Evolutionary conservation across 1,140 invertebrate species (phyloP), one percentile per base, ranked within the genome.

Genomic region (Leptinotarsa defecta): DNA sequence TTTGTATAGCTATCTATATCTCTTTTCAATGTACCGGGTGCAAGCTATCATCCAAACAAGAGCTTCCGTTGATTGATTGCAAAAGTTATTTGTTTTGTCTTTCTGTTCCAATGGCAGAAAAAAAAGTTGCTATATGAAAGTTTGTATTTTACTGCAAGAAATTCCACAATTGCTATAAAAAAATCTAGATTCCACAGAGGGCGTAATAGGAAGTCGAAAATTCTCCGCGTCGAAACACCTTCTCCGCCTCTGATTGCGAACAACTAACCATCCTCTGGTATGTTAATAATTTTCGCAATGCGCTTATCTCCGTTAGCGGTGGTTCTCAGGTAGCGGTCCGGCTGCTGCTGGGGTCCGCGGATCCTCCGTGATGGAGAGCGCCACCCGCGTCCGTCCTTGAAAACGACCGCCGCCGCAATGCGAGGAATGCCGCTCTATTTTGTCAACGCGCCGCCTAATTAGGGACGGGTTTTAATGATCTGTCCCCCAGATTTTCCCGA

Each of bases 321-420:
- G 63, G 73, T 24, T 24, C 65, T 43, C 65, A 68, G 65, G 65
- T 68, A 68, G 65, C 65, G 65, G 65, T 43, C 65, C 65, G 65
- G 65, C 65, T 24, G 65, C 43, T 43, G 65, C 24, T 57, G 52
- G 17, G n/a, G 15, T 57, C 52, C 52, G 17, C 52, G n/a, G 52
- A 57, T 57, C 52, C 52, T 48, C 68, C 34, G 17, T 52, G 68
- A 70, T n/a, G 68, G 68, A 69, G 68, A 52, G 69, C 69, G 73
- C 76, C 76, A 77, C 76, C 76, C 76, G 76, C 76, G 73, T 68
- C 57, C 76, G 76, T 67, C 76, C 76, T 77, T 77, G 76, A 67
- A 72, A 75, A 62, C 76, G 76, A 68, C 76, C 76, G 76, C 43
- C 76, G 76, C 73, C 69, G 73, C 63, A 71, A 74, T 75, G 73